phyloP scores from a whole-genome alignment of 2,797 vertebrate species.

The Myotis findleyi region DNA sequence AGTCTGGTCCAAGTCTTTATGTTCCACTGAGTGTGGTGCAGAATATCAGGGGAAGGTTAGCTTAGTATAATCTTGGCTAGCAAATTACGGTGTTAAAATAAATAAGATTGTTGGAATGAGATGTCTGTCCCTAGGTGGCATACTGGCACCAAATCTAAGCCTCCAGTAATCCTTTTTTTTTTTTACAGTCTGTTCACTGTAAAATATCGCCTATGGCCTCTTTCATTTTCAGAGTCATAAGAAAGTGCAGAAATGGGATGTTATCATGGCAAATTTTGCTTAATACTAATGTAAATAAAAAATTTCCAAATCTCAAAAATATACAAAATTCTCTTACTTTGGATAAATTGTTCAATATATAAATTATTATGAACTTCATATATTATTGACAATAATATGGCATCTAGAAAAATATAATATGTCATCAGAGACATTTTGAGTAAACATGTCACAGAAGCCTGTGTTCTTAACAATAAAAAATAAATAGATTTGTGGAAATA shows the following conservation, averaged over 20 bases:
- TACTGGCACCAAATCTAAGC: not conserved
- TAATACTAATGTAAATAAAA: constrained; percentile 10
- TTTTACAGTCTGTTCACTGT: not conserved
- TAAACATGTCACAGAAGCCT: constrained; percentile 20
- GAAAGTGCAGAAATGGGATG: constrained; percentile 8
- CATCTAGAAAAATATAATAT: constrained; percentile 68
- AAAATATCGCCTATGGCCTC: not conserved
- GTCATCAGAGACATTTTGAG: constrained; percentile 38
- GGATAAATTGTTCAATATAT: not conserved
- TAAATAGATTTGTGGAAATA: not conserved
- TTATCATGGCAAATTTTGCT: not conserved
- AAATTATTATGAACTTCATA: constrained; percentile 37
- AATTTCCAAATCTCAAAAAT: constrained; percentile 28
- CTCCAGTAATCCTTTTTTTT: not conserved
- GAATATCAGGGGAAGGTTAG: not conserved
- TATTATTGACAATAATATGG: constrained; percentile 43
- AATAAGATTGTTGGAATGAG: not conserved
- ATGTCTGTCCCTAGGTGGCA: not conserved
- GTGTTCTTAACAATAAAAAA: constrained; percentile 44
- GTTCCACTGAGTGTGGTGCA: not conserved
- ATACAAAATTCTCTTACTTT: not conserved
- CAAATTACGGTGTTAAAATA: constrained; percentile 16
- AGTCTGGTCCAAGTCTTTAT: not conserved
- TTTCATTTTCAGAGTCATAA: constrained; percentile 31
- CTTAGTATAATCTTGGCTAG: not conserved